Evolutionary conservation across 2,113 vertebrate species (phyloP).

Genomic region (Perca flavescens): DNA sequence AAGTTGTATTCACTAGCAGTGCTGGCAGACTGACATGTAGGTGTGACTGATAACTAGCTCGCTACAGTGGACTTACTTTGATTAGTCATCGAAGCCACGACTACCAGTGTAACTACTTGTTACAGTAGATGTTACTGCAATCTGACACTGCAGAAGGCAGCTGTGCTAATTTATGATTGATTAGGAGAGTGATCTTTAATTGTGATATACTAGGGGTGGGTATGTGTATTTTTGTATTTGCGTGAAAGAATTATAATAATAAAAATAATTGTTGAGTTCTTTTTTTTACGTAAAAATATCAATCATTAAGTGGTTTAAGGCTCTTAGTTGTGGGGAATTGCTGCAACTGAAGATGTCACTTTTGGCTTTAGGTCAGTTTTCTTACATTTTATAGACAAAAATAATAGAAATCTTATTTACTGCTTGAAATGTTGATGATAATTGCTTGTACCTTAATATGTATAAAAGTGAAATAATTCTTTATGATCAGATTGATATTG

Average conservation of each 20-base stretch:
- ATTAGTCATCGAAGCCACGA: constrained; percentile 36
- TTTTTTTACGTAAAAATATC: background rate
- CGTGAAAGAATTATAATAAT: background rate
- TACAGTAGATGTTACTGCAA: background rate
- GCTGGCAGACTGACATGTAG: background rate
- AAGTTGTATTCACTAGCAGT: background rate
- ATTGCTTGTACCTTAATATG: background rate
- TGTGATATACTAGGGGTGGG: background rate
- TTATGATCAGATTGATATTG: background rate
- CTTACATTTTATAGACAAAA: background rate
- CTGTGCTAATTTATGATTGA: background rate
- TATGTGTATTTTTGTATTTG: background rate
- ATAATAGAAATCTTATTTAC: background rate
- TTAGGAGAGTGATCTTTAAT: background rate
- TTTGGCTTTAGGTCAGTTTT: background rate
- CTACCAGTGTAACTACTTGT: background rate
- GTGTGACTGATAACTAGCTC: constrained; percentile 20
- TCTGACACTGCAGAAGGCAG: background rate
- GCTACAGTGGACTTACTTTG: constrained; percentile 10
- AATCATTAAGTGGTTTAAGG: too few species aligned
- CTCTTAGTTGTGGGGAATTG: background rate
- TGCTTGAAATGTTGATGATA: background rate
- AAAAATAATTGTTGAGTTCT: background rate
- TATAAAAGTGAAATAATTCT: background rate
- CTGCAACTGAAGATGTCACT: background rate